Percentiles rank a stretch among this genome's conserved stretches.
Evolutionary conservation across 2,797 vertebrate genomes (phyloP).

Genomic region (Streptopelia turtur): DNA sequence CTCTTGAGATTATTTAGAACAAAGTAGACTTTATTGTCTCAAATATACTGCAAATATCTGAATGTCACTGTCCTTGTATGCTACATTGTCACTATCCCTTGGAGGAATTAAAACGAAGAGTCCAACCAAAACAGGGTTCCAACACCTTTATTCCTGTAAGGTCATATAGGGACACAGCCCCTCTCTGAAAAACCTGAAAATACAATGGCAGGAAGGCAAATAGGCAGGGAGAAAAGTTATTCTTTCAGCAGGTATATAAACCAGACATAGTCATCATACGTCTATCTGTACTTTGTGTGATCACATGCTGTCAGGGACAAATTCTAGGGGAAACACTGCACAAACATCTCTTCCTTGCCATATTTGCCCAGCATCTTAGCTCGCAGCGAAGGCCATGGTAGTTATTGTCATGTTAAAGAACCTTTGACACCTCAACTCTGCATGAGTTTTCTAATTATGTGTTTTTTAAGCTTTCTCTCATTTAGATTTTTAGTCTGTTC

Average conservation of each 20-base stretch:
- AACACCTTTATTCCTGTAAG: background rate
- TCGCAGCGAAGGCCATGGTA: background rate
- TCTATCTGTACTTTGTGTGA: background rate
- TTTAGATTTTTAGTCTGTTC: background rate
- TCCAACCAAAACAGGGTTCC: background rate
- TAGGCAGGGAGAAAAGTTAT: background rate
- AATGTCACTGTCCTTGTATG: background rate
- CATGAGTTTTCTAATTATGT: background rate
- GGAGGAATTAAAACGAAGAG: background rate
- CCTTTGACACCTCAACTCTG: background rate
- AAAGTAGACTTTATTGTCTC: background rate
- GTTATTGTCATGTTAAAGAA: background rate
- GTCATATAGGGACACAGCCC: background rate
- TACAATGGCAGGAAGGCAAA: background rate
- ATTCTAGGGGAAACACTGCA: background rate
- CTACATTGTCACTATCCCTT: background rate
- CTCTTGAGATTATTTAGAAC: background rate
- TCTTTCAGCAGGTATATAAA: background rate
- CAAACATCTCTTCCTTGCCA: background rate
- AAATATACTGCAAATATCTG: background rate
- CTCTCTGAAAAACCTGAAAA: background rate
- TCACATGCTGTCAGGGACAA: background rate
- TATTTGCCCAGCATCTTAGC: background rate
- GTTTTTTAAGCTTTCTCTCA: background rate
- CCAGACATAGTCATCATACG: background rate